Conservation (phyloP, 2,888 invertebrate species). For the Lymantria monacha region DNA sequence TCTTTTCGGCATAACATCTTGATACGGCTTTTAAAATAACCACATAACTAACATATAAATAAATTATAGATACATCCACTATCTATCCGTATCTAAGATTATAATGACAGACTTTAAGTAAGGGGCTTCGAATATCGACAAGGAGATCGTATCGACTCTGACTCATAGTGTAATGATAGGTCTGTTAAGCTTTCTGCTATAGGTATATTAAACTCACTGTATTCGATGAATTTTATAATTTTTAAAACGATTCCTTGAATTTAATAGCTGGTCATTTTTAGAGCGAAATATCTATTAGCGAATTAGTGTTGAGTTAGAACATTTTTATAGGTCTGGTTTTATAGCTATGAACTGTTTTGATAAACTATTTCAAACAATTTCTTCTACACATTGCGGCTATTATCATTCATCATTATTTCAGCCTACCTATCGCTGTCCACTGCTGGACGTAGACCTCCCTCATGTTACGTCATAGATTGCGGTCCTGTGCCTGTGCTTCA, state of each 20-base stretch:
- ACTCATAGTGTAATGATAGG: constrained; percentile 66
- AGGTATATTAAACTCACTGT: constrained; percentile 53
- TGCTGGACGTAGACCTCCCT: too few relatives aligned
- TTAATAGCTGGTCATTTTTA: constrained; percentile 39
- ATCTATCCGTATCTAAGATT: constrained; percentile 29
- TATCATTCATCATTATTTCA: too few relatives aligned
- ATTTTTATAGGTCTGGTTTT: too few relatives aligned
- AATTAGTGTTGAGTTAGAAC: constrained; percentile 26
- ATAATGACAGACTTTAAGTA: constrained; percentile 43
- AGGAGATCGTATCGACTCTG: constrained; percentile 50
- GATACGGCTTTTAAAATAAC: constrained; percentile 29
- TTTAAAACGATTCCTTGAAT: constrained; percentile 43
- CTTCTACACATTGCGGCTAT: too few relatives aligned
- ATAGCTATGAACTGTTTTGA: too few relatives aligned
- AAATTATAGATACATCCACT: constrained; percentile 32
- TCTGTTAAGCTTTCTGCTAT: constrained; percentile 46
- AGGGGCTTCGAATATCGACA: constrained; percentile 30
- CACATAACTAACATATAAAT: constrained; percentile 29
- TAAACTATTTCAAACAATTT: too few relatives aligned
- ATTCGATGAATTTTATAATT: constrained; percentile 55
- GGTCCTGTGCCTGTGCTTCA: too few relatives aligned
- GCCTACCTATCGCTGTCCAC: too few relatives aligned
- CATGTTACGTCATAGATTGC: too few relatives aligned
- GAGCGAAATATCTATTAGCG: constrained; percentile 30
- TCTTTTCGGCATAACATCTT: constrained; percentile 21